Evolutionary conservation across 2,888 invertebrate species (phyloP).

Genomic region (Ditula angustiorana): DNA sequence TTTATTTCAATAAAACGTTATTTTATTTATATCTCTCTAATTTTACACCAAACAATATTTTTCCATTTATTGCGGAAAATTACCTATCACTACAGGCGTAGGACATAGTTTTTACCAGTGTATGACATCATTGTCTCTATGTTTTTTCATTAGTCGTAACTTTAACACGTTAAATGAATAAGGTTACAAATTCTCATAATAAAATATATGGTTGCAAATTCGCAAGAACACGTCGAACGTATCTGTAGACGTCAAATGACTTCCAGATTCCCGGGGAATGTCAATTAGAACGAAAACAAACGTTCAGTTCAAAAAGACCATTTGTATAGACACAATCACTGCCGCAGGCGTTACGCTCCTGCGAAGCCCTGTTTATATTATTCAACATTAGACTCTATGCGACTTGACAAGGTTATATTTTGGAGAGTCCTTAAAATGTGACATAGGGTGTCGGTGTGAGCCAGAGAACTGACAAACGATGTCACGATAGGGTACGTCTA

Average conservation of each 20-base stretch:
- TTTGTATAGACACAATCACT: conserved; percentile 77
- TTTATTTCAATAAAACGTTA: no score
- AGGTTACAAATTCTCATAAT: conserved; percentile 4
- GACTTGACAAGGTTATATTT: background rate
- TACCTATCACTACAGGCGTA: no score
- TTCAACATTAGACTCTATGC: background rate
- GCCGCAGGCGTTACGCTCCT: conserved; percentile 60
- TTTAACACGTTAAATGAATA: no score
- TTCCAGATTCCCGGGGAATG: conserved; percentile 44
- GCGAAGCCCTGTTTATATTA: background rate
- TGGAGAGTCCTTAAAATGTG: background rate
- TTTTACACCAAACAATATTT: no score
- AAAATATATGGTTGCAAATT: background rate
- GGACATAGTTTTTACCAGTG: no score
- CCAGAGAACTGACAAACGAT: conserved; percentile 78
- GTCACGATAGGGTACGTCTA: conserved; percentile 70
- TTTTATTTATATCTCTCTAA: no score
- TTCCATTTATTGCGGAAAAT: no score
- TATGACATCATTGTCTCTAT: no score
- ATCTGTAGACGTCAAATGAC: conserved; percentile 14
- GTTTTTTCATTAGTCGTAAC: no score
- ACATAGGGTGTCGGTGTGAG: background rate
- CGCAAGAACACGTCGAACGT: conserved; percentile 5
- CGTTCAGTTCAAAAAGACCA: conserved; percentile 72
- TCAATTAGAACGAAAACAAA: conserved; percentile 73